Percentiles rank a stretch among this genome's conserved stretches.
Conservation (phyloP, 2,888 invertebrate species). For the Frankliniella fusca region DNA sequence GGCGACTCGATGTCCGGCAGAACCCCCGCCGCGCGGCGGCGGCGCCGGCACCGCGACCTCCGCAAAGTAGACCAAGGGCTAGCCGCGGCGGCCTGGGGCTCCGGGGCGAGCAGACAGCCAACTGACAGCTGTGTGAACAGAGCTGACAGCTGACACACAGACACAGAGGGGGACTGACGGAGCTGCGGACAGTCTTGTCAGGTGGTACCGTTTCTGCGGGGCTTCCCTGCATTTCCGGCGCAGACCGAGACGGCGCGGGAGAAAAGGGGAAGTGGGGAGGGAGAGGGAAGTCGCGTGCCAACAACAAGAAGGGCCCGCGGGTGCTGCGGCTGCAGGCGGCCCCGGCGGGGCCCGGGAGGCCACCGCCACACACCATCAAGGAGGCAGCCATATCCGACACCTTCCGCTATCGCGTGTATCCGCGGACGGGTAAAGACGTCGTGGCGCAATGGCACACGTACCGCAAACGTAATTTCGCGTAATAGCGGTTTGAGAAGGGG, state of each 20-base stretch:
- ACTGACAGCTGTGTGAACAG: conserved; percentile 19
- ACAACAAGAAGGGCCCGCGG: no score
- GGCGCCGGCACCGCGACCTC: not conserved
- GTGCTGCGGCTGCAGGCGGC: no score
- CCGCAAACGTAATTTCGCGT: no score
- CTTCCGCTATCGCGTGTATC: no score
- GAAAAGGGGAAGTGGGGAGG: not conserved
- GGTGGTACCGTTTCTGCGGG: conserved; percentile 2
- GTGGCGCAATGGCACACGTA: no score
- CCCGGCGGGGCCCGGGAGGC: no score
- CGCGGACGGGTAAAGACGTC: no score
- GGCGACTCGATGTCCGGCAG: no score
- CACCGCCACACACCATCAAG: no score
- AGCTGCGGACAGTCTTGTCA: conserved; percentile 12
- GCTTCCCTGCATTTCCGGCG: conserved; percentile 16
- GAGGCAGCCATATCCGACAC: no score
- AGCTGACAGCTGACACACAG: conserved; percentile 25
- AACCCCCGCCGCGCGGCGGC: no score
- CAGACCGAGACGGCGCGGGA: not conserved
- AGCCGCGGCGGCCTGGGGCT: not conserved
- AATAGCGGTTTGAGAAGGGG: no score
- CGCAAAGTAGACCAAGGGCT: not conserved
- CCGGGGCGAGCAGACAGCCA: not conserved
- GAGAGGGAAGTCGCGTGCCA: not conserved
- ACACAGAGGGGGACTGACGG: conserved; percentile 1